Percentiles rank a stretch among this genome's conserved stretches.
Evolutionary conservation across 1,140 invertebrate genomes (phyloP).

Genomic region (Bombyx mori): DNA sequence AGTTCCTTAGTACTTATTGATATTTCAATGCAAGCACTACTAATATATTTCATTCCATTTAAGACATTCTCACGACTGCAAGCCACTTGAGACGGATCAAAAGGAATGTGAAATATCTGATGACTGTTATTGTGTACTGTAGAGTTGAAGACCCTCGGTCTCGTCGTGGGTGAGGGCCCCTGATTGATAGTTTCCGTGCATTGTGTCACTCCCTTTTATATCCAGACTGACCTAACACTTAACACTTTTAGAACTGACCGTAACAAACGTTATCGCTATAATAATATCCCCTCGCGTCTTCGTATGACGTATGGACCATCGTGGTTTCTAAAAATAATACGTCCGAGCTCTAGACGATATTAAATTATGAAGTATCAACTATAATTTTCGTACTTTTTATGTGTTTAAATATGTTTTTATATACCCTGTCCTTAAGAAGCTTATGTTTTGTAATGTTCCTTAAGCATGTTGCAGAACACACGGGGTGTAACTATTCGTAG

Average conservation of each 20-base stretch:
- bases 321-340: slow-evolving; percentile 11
- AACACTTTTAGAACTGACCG: slow-evolving; percentile 11
- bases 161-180: slow-evolving; percentile 38
- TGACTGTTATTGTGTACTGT: slow-evolving; percentile 16
- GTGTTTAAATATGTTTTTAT: no score
- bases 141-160: no score
- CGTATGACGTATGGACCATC: slow-evolving; percentile 10
- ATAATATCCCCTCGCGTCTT: slow-evolving; percentile 3
- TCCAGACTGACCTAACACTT: slow-evolving; percentile 17
- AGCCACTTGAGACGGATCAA: no score
- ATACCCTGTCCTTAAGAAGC: no score
- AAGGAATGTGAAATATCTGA: slow-evolving; percentile 15
- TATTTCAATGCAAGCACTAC: background rate
- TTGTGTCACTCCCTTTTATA: slow-evolving; percentile 50
- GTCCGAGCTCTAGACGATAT: no score
- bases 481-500: no score
- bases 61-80: no score
- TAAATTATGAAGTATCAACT: no score
- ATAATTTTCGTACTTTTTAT: no score
- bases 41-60: background rate
- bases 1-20: background rate
- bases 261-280: slow-evolving; percentile 13
- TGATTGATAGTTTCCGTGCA: slow-evolving; percentile 62
- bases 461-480: no score
- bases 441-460: no score